Evolutionary conservation across 2,797 vertebrate species (phyloP), one percentile per base, ranked within the genome.

Genomic region (Bradypodion ventrale): DNA sequence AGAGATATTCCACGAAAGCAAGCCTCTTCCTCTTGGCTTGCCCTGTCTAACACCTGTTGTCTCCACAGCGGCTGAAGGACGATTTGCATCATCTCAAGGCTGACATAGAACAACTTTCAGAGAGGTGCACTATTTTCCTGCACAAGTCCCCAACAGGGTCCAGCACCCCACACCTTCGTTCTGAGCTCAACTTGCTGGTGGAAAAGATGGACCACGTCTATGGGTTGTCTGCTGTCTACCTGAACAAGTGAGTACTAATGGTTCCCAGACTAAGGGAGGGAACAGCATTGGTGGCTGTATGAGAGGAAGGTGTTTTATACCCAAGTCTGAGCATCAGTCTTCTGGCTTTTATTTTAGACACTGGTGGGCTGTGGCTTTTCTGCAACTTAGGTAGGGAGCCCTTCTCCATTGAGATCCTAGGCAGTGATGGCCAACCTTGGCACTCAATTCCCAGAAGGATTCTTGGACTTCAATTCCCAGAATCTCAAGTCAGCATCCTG

Each of bases 51-150:
- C 25, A 19, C 35, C 8, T 0, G 7, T 80, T 66, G 2, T 75
- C 19, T 62, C 86, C 44, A 0, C 83, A 99, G 98, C 96, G 87
- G 70, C 91, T 96, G 82, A 97, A 97, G 91, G 95, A 95, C 2
- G 97, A 98, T 85, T 93, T 99, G 86, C 96, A 97, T 37, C 86
- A 66, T 7, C 90, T 99, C 84, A 97, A 95, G 76, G 95, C 95
- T 0, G 94, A 96, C 65, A 87, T 99, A 85, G 96, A 96, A 0
- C 91, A 95, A 0, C 76, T 99, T 81, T 98, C 98, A 0, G 94
- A 96, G 19, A 96, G 97, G 81, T 99, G 98, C 65, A 95, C 93
- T 83, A 93, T 84, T 85, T 99, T 99, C 94, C 97, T 99, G 2
- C 93, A 97, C 87, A 97, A 97, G 89, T 98, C 98, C 40, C 97